Evolutionary conservation across 2,113 vertebrate species (phyloP), one percentile per base, ranked within the genome.

Genomic region (Bos indicus): DNA sequence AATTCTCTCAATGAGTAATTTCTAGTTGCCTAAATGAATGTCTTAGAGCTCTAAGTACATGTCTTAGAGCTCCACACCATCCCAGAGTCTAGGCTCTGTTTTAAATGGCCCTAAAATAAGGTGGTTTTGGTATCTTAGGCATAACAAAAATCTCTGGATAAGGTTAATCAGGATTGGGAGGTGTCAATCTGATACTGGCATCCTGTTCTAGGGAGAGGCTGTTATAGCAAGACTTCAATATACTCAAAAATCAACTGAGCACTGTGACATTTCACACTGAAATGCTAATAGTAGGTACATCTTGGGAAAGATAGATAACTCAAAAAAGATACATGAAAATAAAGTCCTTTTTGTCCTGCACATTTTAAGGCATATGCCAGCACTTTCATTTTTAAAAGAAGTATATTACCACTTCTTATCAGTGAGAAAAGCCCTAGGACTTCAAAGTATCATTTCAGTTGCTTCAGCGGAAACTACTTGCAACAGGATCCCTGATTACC

Each of bases 401-500:
- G 15, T 17, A 28, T 23, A 16, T 67, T 40, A 51, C 7, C 26
- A 81, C 40, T 93, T 94, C 23, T 93, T 43, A n/a, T n/a, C 30
- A 51, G 30, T 71, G 56, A 89, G 78, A 74, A 80, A 91, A 81
- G 28, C 36, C 12, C 26, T 30, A 46, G 36, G 81, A 71, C 52
- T 12, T 43, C 21, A 81, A 51, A 54, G 48, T 33, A 13, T 77
- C 40, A 83, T 30, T 81, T 91, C 36, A 30, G 52, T 6, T 43
- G 13, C 43, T 33, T 71, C 33, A 14, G 9, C 12, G n/a, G 30
- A 67, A 51, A 64, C 59, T 48, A 14, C 85, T 88, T 30, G 56
- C 62, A 60, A 36, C 1, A 46, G 57, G 51, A 48, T 13, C 71
- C 88, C 36, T 1, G 97, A 98, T 98, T 99, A 99, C 99, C 99